These are phyloP conservation scores for Nannoperca australis DNA, from an alignment of 2,797 vertebrate genomes.

Conservation along the genomic window DNA sequence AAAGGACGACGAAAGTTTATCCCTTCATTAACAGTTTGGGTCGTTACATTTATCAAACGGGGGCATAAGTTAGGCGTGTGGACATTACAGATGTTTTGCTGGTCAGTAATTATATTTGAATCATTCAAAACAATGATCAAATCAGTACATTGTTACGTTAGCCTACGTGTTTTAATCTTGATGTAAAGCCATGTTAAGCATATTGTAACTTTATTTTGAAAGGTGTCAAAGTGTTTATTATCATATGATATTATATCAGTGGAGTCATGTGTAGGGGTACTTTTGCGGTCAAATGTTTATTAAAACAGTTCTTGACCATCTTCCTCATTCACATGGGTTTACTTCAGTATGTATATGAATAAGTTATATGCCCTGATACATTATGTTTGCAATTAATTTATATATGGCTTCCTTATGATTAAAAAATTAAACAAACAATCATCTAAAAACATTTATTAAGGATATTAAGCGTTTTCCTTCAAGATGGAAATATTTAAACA, in stretches of 20 bases:
- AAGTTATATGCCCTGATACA: not conserved
- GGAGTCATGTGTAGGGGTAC: too few relatives aligned
- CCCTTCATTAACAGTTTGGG: not conserved
- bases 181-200: too few relatives aligned
- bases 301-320: too few relatives aligned
- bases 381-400: not conserved
- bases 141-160: not conserved
- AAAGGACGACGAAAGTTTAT: constrained; percentile 33
- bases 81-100: not conserved
- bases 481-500: not conserved
- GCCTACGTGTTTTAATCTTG: too few relatives aligned
- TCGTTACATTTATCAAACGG: not conserved
- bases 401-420: not conserved
- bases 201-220: too few relatives aligned
- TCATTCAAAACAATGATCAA: not conserved
- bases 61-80: too few relatives aligned
- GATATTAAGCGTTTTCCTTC: not conserved
- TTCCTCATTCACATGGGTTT: not conserved
- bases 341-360: not conserved
- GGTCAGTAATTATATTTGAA: too few relatives aligned
- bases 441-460: not conserved
- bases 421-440: not conserved
- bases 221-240: too few relatives aligned
- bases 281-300: not conserved
- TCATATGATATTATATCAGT: too few relatives aligned